These are phyloP conservation scores for Avahi laniger DNA, from an alignment of 2,797 vertebrate species.

Conservation along the genomic window DNA sequence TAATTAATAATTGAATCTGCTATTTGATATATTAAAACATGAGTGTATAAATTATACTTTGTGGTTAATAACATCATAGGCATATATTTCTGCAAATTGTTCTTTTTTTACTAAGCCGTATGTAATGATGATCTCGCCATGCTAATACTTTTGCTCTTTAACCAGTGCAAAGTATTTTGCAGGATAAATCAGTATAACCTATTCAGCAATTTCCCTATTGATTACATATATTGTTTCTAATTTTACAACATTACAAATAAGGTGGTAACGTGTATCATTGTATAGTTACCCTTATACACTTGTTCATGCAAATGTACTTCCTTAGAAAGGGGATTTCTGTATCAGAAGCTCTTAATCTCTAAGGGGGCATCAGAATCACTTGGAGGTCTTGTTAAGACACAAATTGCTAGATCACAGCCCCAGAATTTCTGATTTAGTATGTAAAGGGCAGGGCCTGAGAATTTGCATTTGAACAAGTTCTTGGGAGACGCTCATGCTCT, in stretches of 20 bases:
- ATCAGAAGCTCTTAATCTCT: not conserved
- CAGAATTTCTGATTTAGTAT: not conserved
- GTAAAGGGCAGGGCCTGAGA: not conserved
- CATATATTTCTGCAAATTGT: not conserved
- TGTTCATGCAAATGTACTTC: not conserved
- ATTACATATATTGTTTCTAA: not conserved
- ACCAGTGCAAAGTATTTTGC: not conserved
- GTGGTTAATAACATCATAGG: not conserved
- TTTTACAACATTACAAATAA: not conserved
- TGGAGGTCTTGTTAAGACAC: not conserved
- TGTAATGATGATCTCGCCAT: not conserved
- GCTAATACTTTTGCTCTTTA: not conserved
- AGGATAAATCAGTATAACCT: not conserved
- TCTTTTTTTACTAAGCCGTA: not conserved
- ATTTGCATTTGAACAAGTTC: not conserved
- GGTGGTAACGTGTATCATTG: not conserved
- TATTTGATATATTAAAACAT: not conserved
- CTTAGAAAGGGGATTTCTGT: not conserved
- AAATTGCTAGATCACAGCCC: not conserved
- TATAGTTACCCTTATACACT: not conserved
- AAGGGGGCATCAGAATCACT: not conserved
- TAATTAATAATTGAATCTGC: not conserved
- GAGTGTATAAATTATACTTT: not conserved
- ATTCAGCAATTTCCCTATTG: not conserved
- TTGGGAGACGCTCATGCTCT: not conserved